Evolutionary conservation across 2,888 invertebrate genomes (phyloP).

Genomic region (Tanypteryx hageni): DNA sequence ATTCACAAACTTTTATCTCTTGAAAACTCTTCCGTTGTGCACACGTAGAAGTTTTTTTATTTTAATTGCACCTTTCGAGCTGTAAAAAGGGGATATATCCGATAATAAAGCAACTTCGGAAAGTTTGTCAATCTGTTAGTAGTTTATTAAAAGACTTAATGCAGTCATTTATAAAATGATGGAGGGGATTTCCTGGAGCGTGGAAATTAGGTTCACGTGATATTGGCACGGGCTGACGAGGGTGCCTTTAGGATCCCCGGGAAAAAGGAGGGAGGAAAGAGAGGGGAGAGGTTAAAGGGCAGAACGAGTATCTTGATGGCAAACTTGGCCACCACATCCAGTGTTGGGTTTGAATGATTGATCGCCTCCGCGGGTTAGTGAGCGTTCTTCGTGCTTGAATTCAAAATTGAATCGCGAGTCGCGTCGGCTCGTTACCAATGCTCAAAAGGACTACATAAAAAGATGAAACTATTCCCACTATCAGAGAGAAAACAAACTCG

Average conservation of each 20-base stretch:
- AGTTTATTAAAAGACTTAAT: slow-evolving; percentile 20
- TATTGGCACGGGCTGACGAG: neutral
- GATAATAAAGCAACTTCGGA: slow-evolving; percentile 16
- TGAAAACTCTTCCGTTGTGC: neutral
- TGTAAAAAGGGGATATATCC: neutral
- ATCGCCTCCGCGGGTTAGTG: neutral
- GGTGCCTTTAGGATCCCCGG: neutral
- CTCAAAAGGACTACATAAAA: neutral
- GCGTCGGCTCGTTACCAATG: slow-evolving; percentile 10
- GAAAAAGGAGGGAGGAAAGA: neutral
- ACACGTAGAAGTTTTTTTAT: neutral
- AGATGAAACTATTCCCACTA: neutral
- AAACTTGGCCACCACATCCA: neutral
- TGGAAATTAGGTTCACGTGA: slow-evolving; percentile 2
- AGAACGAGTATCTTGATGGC: slow-evolving; percentile 2
- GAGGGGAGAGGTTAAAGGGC: neutral
- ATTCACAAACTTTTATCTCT: neutral
- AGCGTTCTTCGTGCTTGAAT: neutral
- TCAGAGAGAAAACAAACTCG: neutral
- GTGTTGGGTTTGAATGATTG: neutral
- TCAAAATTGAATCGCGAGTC: neutral
- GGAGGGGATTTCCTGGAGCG: neutral
- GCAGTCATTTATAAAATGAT: slow-evolving; percentile 6
- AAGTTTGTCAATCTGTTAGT: slow-evolving; percentile 21
- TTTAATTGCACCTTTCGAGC: neutral